phyloP scores from a whole-genome alignment of 1,140 invertebrate species.

The Brachionus sp. region DNA sequence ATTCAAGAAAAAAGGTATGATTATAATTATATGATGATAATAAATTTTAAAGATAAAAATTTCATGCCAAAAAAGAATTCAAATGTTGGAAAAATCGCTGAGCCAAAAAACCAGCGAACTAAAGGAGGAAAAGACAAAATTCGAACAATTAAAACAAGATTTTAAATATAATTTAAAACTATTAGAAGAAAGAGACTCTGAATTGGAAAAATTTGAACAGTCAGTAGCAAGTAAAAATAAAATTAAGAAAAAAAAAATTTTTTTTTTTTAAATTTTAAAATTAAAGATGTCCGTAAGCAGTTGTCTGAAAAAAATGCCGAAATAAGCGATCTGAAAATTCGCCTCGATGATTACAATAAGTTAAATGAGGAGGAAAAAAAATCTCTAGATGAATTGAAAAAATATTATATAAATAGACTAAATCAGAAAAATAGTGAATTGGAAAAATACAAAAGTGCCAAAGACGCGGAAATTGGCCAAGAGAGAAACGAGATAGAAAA shows the following conservation, averaged over 20 bases:
- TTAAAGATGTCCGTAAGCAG: conserved; percentile 51
- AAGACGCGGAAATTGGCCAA: conserved; percentile 53
- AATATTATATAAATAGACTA: conserved; percentile 55
- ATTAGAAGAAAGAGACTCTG: conserved; percentile 55
- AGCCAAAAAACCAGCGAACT: conserved; percentile 52
- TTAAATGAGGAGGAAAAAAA: conserved; percentile 50
- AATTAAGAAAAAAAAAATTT: not conserved
- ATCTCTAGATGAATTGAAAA: conserved; percentile 53
- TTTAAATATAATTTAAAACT: conserved; percentile 59
- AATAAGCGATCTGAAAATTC: conserved; percentile 56
- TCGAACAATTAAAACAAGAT: conserved; percentile 55
- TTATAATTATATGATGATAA: not conserved
- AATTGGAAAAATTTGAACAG: conserved; percentile 56
- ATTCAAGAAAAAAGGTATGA: conserved; percentile 55
- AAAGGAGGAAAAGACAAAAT: conserved; percentile 50
- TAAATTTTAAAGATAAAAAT: not conserved
- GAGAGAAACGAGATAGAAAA: conserved; percentile 55
- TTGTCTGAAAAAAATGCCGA: conserved; percentile 53
- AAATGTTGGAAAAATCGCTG: conserved; percentile 51
- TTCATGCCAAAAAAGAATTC: conserved; percentile 48
- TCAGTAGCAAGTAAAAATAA: conserved; percentile 50
- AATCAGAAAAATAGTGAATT: conserved; percentile 57
- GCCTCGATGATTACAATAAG: conserved; percentile 53
- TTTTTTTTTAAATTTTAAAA: not conserved
- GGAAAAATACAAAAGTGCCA: conserved; percentile 53